Base-by-base conservation (phyloP, 2,797 vertebrate genomes). In the Acrossocheilus fasciatus region DNA sequence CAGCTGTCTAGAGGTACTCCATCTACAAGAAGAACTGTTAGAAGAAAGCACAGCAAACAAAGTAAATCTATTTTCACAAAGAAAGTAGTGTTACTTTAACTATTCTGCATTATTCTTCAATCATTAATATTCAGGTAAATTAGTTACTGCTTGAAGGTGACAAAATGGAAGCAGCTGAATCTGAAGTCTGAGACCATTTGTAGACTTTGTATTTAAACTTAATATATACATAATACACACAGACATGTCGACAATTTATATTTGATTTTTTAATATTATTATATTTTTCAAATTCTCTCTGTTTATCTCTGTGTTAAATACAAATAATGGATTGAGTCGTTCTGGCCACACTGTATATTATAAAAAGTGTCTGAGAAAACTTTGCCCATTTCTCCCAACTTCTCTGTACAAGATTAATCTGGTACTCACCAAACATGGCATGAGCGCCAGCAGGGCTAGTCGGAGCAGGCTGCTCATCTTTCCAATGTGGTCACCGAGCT, bases 381-480 rank as follows among this genome's bases (percentile, higher is more conserved):
- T 57, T 18, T 18, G 18, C 11, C 30, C 3, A n/a, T 70, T 70
- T 82, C 12, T 52, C 4, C 12, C 1, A 26, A 57, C 20, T 36
- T 36, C 57, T n/a, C 47, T 9, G 2, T 85, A n/a, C 73, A 30
- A 62, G 30, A 23, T 84, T 39, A 52, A 7, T 64, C 36, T 23
- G 10, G 5, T 66, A 91, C 96, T 95, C 95, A 99, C 98, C 97
- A 96, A 96, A 91, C 96, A 98, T 59, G 95, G 91, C 89, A 94
- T 91, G 20, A 99, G 92, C 0, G 97, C 96, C 0, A 99, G 95
- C 89, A 98, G 94, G 18, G 97, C 97, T 4, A 99, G 95, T 80
- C 95, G 94, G 62, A 99, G 94, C 76, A 99, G 95, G 87, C 97
- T 97, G 62, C 97, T 95, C 10, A 97, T 90, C 92, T 98, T 98